Evolutionary conservation across 2,797 vertebrate genomes (phyloP).

Genomic region (Oryzias sinensis): DNA sequence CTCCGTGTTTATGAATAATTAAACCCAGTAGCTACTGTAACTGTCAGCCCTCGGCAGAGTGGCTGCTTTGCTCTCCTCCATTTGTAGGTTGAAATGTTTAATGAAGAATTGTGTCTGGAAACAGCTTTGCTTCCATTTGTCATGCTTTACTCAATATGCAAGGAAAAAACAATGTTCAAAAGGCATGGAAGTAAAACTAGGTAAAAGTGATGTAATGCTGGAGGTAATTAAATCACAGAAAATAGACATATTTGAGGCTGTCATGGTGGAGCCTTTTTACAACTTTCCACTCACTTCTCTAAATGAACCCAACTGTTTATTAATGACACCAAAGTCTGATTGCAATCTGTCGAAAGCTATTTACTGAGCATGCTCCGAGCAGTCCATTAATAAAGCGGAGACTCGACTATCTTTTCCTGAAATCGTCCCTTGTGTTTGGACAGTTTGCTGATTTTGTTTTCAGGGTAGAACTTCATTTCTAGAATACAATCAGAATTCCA

Average conservation of each 20-base stretch:
- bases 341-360: slow-evolving; percentile 48
- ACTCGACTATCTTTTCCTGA: too few relatives aligned
- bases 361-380: slow-evolving; percentile 15
- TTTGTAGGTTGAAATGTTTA: slow-evolving; percentile 44
- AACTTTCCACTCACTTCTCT: slow-evolving; percentile 20
- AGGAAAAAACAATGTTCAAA: slow-evolving; percentile 14
- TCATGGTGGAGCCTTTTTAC: too few relatives aligned
- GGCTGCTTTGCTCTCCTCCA: slow-evolving; percentile 30
- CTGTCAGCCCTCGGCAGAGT: slow-evolving; percentile 56
- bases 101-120: slow-evolving; percentile 21
- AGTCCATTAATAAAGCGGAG: too few relatives aligned
- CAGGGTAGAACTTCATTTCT: too few relatives aligned
- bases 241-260: too few relatives aligned
- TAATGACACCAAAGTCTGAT: slow-evolving; percentile 57
- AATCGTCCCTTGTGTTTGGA: too few relatives aligned
- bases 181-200: slow-evolving; percentile 12
- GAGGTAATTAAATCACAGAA: background rate
- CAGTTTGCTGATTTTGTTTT: too few relatives aligned
- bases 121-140: slow-evolving; percentile 27
- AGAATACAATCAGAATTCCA: too few relatives aligned
- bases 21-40: slow-evolving; percentile 57
- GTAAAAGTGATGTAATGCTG: slow-evolving; percentile 2
- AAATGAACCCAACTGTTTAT: slow-evolving; percentile 50
- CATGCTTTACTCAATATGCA: slow-evolving; percentile 16
- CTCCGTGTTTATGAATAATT: slow-evolving; percentile 65